A percentile compares a stretch with the other conserved stretches of the same genome.
These are phyloP conservation scores for Hemithea aestivaria DNA, from an alignment of 2,888 invertebrate genomes.

Conservation along the genomic window DNA sequence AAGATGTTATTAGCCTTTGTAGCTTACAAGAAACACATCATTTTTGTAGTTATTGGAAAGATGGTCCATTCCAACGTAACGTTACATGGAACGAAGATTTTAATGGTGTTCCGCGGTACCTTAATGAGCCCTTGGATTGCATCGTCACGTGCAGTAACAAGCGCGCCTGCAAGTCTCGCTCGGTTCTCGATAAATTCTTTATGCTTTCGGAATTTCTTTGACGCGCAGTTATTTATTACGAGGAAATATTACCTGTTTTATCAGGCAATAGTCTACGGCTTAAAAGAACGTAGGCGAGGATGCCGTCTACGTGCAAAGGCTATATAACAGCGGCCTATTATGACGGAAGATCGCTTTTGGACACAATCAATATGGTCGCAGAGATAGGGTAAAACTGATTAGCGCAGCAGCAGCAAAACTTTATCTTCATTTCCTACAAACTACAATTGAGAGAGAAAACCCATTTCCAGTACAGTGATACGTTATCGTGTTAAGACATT, in stretches of 20 bases:
- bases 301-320: too few species aligned
- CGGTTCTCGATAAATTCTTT: conserved; percentile 24
- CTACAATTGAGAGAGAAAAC: too few species aligned
- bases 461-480: conserved; percentile 28
- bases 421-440: too few species aligned
- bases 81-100: conserved; percentile 19
- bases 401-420: too few species aligned
- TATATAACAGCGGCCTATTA: too few species aligned
- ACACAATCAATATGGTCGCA: too few species aligned
- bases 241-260: conserved; percentile 2
- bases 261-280: too few species aligned
- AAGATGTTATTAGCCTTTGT: too few species aligned
- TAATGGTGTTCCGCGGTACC: conserved; percentile 38
- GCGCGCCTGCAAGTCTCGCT: conserved; percentile 33
- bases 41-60: conserved; percentile 7
- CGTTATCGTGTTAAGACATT: conserved; percentile 68
- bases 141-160: conserved; percentile 69
- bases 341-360: too few species aligned
- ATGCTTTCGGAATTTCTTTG: conserved; percentile 21
- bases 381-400: too few species aligned
- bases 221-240: conserved; percentile 5
- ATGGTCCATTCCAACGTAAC: conserved; percentile 4
- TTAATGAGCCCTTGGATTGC: conserved; percentile 60
- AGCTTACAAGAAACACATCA: background rate
- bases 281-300: too few species aligned